These are phyloP conservation scores for Drosophila aff. DNA, from an alignment of 1,140 invertebrate genomes.

Conservation along the genomic window DNA sequence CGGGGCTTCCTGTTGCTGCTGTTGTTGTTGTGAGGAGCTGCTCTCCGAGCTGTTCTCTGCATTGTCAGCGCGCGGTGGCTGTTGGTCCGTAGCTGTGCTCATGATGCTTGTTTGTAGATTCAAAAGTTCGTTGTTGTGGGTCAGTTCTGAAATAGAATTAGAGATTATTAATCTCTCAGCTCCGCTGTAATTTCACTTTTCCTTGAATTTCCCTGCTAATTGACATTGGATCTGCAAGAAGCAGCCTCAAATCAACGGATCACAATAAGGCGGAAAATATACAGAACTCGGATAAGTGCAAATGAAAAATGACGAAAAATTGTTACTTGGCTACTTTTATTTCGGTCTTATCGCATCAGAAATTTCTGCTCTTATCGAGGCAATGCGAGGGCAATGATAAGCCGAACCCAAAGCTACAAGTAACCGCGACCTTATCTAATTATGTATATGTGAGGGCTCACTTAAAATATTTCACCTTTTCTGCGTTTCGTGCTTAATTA, in stretches of 20 bases:
- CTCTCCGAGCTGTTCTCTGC: conserved; percentile 43
- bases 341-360: conserved; percentile 37
- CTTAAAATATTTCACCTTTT: background rate
- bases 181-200: background rate
- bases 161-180: background rate
- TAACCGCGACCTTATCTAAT: conserved; percentile 24
- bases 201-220: background rate
- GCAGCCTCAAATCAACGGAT: background rate
- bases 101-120: conserved; percentile 45
- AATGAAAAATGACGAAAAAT: background rate
- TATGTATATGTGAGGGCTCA: background rate
- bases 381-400: conserved; percentile 22
- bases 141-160: conserved; percentile 5
- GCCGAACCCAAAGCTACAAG: conserved; percentile 2
- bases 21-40: conserved; percentile 50
- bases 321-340: conserved; percentile 5
- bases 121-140: conserved; percentile 17
- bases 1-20: conserved; percentile 36
- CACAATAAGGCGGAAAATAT: background rate
- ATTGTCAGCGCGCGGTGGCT: conserved; percentile 52
- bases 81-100: conserved; percentile 61
- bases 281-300: background rate
- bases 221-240: no score
- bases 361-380: conserved; percentile 28
- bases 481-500: background rate